Percentiles rank a stretch among this genome's conserved stretches.
phyloP scores from a whole-genome alignment of 2,888 invertebrate genomes.

The Dryomyza anilis region DNA sequence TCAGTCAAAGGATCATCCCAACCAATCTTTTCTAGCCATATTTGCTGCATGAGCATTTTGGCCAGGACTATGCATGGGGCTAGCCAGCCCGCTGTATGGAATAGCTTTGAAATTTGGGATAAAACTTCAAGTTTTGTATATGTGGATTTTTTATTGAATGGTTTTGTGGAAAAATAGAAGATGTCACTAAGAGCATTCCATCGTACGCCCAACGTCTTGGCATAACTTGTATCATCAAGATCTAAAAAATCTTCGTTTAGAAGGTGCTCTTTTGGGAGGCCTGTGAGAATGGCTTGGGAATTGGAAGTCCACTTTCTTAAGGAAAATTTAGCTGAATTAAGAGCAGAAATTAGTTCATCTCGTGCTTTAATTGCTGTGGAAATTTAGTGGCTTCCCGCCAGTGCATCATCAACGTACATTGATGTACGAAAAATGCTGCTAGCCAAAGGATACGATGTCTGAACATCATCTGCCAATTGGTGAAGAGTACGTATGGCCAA shows the following conservation, averaged over 20 bases:
- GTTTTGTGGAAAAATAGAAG: constrained; percentile 4
- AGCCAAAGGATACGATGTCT: constrained; percentile 20
- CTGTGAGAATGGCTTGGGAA: not conserved
- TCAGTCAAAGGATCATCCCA: not conserved
- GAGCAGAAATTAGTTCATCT: constrained; percentile 15
- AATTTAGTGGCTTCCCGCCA: constrained; percentile 27
- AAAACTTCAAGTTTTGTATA: constrained; percentile 23
- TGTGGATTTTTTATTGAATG: not conserved
- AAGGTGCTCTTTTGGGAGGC: constrained; percentile 1
- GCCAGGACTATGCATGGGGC: not conserved
- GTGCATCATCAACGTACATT: constrained; percentile 31
- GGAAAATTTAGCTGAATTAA: constrained; percentile 17
- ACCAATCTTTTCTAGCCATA: not conserved
- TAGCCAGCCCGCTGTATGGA: constrained; percentile 10
- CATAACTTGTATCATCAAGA: constrained; percentile 19
- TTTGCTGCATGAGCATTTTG: constrained; percentile 14
- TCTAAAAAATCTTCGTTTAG: constrained; percentile 18
- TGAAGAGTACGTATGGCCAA: constrained; percentile 21
- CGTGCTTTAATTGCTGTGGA: constrained; percentile 11
- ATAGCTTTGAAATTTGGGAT: constrained; percentile 2
- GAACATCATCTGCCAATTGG: constrained; percentile 24
- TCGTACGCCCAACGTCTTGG: too few species aligned
- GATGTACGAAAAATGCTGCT: constrained; percentile 21
- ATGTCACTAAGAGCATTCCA: too few species aligned
- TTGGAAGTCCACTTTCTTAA: constrained; percentile 21